Percentiles rank a stretch among this genome's conserved stretches.
Evolutionary conservation across 2,113 vertebrate species (phyloP).

Genomic region (Onychorhynchus coronatus): DNA sequence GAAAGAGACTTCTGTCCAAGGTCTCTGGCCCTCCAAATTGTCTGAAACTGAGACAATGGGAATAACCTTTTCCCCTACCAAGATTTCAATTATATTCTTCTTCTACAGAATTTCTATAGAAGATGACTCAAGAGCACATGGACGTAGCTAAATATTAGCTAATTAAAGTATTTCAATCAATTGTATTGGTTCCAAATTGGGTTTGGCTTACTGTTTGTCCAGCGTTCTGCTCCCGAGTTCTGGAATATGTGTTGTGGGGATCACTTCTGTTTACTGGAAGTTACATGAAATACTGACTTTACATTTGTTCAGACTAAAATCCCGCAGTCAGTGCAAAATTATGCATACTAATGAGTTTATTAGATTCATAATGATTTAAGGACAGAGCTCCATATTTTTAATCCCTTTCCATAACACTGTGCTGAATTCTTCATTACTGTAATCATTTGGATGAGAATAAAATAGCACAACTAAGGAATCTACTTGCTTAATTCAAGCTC

Average conservation of each 20-base stretch:
- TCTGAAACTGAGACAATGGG: not conserved
- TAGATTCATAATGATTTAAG: not conserved
- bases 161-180: not conserved
- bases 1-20: not conserved
- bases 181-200: not conserved
- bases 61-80: not conserved
- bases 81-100: not conserved
- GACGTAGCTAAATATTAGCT: not conserved
- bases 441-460: not conserved
- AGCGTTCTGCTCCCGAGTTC: not conserved
- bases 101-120: not conserved
- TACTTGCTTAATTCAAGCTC: not conserved
- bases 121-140: not conserved
- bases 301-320: not conserved
- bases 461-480: not conserved
- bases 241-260: not conserved
- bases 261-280: not conserved
- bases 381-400: not conserved
- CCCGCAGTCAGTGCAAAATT: not conserved
- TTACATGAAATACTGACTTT: not conserved
- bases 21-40: not conserved
- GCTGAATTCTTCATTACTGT: not conserved
- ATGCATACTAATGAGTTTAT: not conserved
- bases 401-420: not conserved
- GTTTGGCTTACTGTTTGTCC: not conserved